These are phyloP conservation scores for Bambusicola thoracicus DNA, from an alignment of 2,113 vertebrate genomes.

Conservation along the genomic window DNA sequence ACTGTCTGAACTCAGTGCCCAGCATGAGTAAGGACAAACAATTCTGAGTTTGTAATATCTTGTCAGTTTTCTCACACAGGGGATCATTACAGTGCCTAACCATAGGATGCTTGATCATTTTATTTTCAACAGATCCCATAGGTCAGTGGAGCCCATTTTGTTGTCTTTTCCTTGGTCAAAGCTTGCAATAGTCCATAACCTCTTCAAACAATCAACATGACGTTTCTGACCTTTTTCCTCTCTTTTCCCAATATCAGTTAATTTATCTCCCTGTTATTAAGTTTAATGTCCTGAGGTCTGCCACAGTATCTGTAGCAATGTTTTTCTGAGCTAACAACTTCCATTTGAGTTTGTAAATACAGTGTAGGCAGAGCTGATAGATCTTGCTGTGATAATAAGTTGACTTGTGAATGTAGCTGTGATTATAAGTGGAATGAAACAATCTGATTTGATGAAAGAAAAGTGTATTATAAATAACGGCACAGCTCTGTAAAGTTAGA, in stretches of 20 bases:
- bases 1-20: neutral
- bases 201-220: slow-evolving; percentile 27
- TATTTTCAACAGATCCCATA: neutral
- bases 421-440: slow-evolving; percentile 42
- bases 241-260: neutral
- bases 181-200: slow-evolving; percentile 3
- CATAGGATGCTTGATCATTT: neutral
- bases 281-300: slow-evolving; percentile 31
- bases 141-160: neutral
- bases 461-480: slow-evolving; percentile 3
- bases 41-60: neutral
- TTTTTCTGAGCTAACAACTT: slow-evolving; percentile 35
- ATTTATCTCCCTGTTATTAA: slow-evolving; percentile 34
- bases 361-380: slow-evolving; percentile 49
- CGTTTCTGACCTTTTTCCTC: neutral
- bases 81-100: neutral
- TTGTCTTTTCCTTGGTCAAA: slow-evolving; percentile 2
- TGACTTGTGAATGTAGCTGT: slow-evolving; percentile 48
- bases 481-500: neutral
- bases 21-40: neutral
- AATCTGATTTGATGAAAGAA: slow-evolving; percentile 27
- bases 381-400: slow-evolving; percentile 53
- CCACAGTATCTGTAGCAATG: neutral
- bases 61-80: neutral
- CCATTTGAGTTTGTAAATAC: slow-evolving; percentile 57